Evolutionary conservation across 1,140 invertebrate species (phyloP).

Genomic region (Marisa cornuarietis): DNA sequence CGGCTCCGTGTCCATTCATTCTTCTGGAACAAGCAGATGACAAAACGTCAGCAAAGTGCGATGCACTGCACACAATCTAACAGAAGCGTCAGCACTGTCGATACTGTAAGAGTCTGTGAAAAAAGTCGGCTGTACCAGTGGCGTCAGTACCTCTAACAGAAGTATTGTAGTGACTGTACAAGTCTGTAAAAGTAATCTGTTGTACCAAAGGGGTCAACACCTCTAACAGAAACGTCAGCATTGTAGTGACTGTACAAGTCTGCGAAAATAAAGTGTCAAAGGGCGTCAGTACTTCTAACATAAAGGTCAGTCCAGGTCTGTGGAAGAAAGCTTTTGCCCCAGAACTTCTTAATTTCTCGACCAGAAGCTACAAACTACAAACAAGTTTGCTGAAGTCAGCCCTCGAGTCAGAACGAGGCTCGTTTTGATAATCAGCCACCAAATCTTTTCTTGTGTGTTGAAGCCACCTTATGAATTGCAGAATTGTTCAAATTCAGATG

Average conservation of each 20-base stretch:
- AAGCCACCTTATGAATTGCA: too few species aligned
- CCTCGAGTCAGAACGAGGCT: too few species aligned
- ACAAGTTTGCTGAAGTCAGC: too few species aligned
- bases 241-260: not conserved
- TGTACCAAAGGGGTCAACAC: not conserved
- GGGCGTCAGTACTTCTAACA: too few species aligned
- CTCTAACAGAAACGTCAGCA: not conserved
- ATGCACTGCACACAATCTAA: not conserved
- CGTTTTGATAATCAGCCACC: too few species aligned
- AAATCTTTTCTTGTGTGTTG: too few species aligned
- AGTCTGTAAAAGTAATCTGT: not conserved
- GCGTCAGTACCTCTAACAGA: not conserved
- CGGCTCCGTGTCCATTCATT: constrained; percentile 52
- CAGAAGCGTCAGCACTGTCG: not conserved
- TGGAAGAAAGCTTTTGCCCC: too few species aligned
- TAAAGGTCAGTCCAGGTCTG: not conserved
- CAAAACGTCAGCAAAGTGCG: not conserved
- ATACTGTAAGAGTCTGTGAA: not conserved
- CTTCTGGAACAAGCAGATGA: constrained; percentile 37
- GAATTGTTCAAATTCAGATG: too few species aligned
- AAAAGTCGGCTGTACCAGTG: too few species aligned
- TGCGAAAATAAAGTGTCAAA: not conserved
- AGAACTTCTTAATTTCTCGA: too few species aligned
- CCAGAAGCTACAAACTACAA: too few species aligned
- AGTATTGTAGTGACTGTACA: too few species aligned